Evolutionary conservation across 2,888 invertebrate species (phyloP), one percentile per base, ranked within the genome.

Genomic region (Deilephila porcellus): DNA sequence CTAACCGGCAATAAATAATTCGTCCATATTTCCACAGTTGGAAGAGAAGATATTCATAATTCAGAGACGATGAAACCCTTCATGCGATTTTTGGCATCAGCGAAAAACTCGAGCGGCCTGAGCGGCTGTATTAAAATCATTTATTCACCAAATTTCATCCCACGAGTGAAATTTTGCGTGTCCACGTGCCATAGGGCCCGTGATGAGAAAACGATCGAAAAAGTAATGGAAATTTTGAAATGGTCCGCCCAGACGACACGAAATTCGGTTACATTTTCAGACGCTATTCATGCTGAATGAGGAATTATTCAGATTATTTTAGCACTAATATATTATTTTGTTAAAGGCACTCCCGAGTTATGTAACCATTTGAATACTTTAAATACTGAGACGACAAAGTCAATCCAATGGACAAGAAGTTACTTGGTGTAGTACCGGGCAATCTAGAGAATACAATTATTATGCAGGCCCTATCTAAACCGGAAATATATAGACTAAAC

Each of bases 41-140:
- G 20, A 62, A 37, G 32, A 64, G 62, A 71, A 60, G 59, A 29
- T 72, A 83, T 84, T 78, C 83, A 90, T 91, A 88, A 90, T 89
- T 90, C 87, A 90, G 83, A 77, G 82, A 85, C 82, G 81, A 83
- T 85, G 82, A 80, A 83, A 80, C 77, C 80, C 74, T 79, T 79
- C 79, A 76, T 76, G 71, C 74, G 73, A 75, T 78, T 79, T 79
- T 79, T 76, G 76, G 78, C 79, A 79, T 78, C 78, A 75, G 77
- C 73, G 75, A 79, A 79, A 79, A 81, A 80, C 74, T 76, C 75
- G 73, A 77, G 80, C 76, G 74, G 76, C 72, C 76, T 74, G 76
- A 73, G 72, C 75, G 76, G 76, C 71, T 75, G 81, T 82, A 84
- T 85, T 82, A 83, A 85, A 82, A 85, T 86, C 81, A 85, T 86